Evolutionary conservation across 2,113 vertebrate genomes (phyloP).

Genomic region (Myocastor coypus): DNA sequence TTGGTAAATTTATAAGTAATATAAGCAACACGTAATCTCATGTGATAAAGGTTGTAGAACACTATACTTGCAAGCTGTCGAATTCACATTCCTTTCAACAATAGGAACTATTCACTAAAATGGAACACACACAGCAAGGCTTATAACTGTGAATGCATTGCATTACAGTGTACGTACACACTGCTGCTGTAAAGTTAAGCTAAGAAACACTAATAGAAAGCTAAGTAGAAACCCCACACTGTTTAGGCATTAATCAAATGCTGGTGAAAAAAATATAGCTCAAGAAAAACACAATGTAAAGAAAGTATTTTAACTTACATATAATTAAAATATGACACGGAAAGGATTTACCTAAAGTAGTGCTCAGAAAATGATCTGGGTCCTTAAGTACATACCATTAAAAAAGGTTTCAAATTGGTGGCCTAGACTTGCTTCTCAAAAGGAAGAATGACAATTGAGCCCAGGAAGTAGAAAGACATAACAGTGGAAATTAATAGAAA

Average conservation of each 20-base stretch:
- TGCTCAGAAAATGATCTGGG: neutral
- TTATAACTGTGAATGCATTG: neutral
- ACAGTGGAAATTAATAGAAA: neutral
- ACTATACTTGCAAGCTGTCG: neutral
- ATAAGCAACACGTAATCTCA: neutral
- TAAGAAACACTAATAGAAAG: neutral
- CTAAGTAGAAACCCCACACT: neutral
- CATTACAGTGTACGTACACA: neutral
- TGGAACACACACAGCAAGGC: neutral
- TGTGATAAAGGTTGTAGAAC: neutral
- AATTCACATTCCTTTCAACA: neutral
- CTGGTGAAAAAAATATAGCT: neutral
- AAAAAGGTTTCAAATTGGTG: neutral
- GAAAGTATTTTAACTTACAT: neutral
- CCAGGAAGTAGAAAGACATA: neutral
- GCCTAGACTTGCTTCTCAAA: neutral
- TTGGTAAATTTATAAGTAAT: neutral
- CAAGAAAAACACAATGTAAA: neutral
- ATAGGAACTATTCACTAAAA: neutral
- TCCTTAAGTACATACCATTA: neutral
- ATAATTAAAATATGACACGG: neutral
- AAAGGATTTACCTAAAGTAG: neutral
- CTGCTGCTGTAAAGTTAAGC: neutral
- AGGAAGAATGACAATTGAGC: neutral
- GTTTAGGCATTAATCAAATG: neutral